These are phyloP conservation scores for Tenthredo amoena DNA, from an alignment of 2,888 invertebrate species.

Conservation along the genomic window DNA sequence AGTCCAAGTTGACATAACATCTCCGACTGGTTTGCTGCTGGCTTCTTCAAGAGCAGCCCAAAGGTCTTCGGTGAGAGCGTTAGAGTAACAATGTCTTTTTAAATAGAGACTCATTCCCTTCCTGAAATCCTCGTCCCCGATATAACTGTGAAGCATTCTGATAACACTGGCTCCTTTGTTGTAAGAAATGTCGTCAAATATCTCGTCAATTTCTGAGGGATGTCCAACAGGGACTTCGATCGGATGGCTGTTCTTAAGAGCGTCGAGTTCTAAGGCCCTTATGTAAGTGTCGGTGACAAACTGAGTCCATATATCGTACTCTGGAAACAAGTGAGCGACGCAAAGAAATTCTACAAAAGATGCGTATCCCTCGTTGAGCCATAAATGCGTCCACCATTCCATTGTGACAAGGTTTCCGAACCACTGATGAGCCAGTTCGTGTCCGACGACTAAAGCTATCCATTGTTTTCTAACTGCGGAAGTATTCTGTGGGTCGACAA, in stretches of 20 bases:
- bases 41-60: constrained; percentile 95
- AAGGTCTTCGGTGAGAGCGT: constrained; percentile 95
- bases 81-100: constrained; percentile 90
- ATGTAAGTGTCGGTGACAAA: constrained; percentile 95
- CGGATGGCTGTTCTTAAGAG: constrained; percentile 95
- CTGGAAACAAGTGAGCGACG: constrained; percentile 94
- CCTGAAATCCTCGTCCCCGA: constrained; percentile 95
- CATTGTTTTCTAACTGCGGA: constrained; percentile 91
- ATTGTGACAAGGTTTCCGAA: constrained; percentile 99
- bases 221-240: constrained; percentile 97
- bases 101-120: constrained; percentile 96
- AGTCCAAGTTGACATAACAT: constrained; percentile 98
- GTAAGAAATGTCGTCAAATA: constrained; percentile 98
- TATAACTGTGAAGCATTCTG: constrained; percentile 95
- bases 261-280: constrained; percentile 92
- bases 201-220: constrained; percentile 97
- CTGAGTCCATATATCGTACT: constrained; percentile 98
- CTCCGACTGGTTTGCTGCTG: constrained; percentile 92
- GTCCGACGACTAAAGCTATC: constrained; percentile 93
- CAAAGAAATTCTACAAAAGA: constrained; percentile 97
- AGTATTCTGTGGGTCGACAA: constrained; percentile 94
- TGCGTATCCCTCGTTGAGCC: constrained; percentile 98
- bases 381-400: constrained; percentile 99
- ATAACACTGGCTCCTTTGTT: constrained; percentile 97
- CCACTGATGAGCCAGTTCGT: constrained; percentile 99